Evolutionary conservation across 2,888 invertebrate genomes (phyloP).

Genomic region (Cancer borealis): DNA sequence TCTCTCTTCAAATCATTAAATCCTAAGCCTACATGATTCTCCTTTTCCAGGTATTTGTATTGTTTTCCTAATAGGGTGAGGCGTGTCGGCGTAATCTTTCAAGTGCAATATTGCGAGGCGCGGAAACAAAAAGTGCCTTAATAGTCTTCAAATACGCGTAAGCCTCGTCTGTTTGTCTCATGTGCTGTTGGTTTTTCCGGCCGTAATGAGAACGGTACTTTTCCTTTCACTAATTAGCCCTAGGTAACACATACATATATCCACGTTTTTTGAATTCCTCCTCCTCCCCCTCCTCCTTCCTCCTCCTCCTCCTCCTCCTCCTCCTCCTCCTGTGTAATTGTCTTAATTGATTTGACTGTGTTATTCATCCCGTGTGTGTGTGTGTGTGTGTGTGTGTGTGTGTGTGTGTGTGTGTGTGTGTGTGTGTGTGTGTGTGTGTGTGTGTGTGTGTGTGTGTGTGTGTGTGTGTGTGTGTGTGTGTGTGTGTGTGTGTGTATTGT

Average conservation of each 20-base stretch:
- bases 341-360: not conserved
- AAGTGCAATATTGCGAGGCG: not conserved
- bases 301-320: no score
- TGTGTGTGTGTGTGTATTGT: conserved; percentile 49
- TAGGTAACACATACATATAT: not conserved
- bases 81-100: not conserved
- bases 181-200: not conserved
- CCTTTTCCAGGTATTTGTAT: not conserved
- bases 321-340: not conserved
- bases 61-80: not conserved
- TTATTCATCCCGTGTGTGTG: not conserved
- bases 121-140: not conserved
- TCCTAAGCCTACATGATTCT: not conserved
- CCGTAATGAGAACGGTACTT: not conserved
- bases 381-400: conserved; percentile 50
- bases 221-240: not conserved
- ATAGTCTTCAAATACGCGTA: not conserved
- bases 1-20: not conserved
- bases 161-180: not conserved
- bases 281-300: no score
- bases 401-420: conserved; percentile 50
- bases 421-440: conserved; percentile 50
- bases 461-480: conserved; percentile 48
- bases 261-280: not conserved
- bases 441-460: conserved; percentile 52